A percentile compares a stretch with the other conserved stretches of the same genome.
Evolutionary conservation across 2,113 vertebrate species (phyloP).

Genomic region (Aegotheles bennettii): DNA sequence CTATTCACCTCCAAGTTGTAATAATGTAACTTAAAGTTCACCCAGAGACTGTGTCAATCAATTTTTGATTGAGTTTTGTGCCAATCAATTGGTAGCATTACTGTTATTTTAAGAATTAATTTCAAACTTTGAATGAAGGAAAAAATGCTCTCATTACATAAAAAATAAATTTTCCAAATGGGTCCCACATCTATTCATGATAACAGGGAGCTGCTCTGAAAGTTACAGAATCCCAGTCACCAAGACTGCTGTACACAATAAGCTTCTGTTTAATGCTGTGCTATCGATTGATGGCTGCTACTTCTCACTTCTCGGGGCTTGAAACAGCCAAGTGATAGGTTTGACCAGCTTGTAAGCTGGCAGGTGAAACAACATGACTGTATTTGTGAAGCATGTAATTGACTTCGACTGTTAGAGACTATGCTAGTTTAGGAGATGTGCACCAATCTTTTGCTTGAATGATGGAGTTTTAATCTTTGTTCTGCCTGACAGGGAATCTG

Average conservation of each 20-base stretch:
- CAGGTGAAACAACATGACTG: not conserved
- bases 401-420: not conserved
- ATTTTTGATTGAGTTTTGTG: not conserved
- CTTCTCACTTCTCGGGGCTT: not conserved
- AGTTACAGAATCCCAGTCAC: not conserved
- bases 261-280: not conserved
- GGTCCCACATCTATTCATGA: fast-evolving
- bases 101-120: not conserved
- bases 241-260: not conserved
- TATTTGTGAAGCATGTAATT: not conserved
- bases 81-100: not conserved
- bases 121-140: not conserved
- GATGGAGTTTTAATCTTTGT: not conserved
- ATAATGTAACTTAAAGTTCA: not conserved
- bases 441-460: not conserved
- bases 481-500: not conserved
- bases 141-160: not conserved
- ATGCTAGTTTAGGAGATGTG: not conserved
- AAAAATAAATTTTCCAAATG: not conserved
- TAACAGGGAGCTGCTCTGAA: not conserved
- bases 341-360: not conserved
- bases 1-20: not conserved
- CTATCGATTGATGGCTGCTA: not conserved
- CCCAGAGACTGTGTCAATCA: not conserved
- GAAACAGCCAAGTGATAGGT: not conserved